A percentile compares a stretch with the other conserved stretches of the same genome.
Evolutionary conservation across 2,797 vertebrate species (phyloP).

Genomic region (Sorex maritimensis): DNA sequence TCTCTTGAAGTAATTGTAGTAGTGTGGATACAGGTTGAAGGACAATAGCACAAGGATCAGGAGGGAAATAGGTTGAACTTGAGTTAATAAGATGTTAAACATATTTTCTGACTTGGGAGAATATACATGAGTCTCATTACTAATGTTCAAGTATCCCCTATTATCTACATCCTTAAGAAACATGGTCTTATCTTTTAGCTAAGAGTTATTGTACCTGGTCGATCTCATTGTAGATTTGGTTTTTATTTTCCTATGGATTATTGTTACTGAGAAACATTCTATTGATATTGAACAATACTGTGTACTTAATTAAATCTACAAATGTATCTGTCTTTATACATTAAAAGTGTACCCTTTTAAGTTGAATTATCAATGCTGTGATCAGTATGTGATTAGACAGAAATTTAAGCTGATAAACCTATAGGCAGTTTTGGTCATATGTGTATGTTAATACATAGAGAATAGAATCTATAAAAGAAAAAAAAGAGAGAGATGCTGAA

Average conservation of each 20-base stretch:
- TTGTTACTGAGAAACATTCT: neutral
- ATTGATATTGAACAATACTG: neutral
- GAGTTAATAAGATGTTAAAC: neutral
- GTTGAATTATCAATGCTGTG: neutral
- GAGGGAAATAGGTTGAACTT: neutral
- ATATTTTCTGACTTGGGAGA: neutral
- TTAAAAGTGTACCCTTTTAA: neutral
- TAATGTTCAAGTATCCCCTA: neutral
- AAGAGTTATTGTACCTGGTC: neutral
- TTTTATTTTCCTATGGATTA: neutral
- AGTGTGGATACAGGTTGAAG: neutral
- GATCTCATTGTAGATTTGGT: neutral
- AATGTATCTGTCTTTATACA: neutral
- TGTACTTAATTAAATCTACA: neutral
- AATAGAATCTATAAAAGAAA: conserved; percentile 27
- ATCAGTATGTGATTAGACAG: neutral
- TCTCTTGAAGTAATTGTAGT: no score
- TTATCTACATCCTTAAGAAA: neutral
- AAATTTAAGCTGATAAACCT: neutral
- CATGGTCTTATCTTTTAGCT: neutral
- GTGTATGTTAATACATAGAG: neutral
- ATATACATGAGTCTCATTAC: no score
- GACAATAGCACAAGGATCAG: neutral
- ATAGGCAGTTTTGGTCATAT: neutral
- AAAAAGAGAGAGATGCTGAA: neutral